phyloP scores from a whole-genome alignment of 2,797 vertebrate genomes.

The Lithobates sylvaticus region DNA sequence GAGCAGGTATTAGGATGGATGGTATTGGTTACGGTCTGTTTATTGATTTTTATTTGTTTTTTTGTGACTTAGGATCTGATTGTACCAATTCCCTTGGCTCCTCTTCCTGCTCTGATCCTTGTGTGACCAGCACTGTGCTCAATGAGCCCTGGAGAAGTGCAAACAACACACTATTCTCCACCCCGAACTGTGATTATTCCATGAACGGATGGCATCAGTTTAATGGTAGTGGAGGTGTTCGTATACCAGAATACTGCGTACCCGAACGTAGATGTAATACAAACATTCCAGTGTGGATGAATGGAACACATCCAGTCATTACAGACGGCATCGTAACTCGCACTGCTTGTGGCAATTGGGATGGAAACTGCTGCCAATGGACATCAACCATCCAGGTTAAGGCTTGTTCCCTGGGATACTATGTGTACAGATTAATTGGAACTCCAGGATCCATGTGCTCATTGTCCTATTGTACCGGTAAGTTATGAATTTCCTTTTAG shows the following conservation, averaged over 20 bases:
- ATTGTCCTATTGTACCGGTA: conserved; percentile 67
- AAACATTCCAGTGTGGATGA: conserved; percentile 66
- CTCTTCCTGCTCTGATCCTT: conserved; percentile 63
- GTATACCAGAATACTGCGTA: conserved; percentile 65
- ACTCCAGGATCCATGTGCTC: conserved; percentile 44
- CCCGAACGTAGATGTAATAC: conserved; percentile 52
- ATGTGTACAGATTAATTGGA: conserved; percentile 20
- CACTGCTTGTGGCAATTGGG: conserved; percentile 64
- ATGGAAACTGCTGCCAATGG: conserved; percentile 64
- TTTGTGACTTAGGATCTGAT: conserved; percentile 54
- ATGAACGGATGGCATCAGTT: conserved; percentile 68
- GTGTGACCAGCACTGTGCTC: too few species aligned
- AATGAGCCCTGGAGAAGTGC: conserved; percentile 64
- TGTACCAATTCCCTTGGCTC: conserved; percentile 1
- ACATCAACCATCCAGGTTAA: neutral
- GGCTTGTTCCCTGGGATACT: conserved; percentile 64
- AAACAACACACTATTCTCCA: conserved; percentile 14
- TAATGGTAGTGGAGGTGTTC: conserved; percentile 59
- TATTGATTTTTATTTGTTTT: too few species aligned
- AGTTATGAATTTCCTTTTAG: neutral
- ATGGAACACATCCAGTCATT: conserved; percentile 59
- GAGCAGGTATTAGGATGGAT: too few species aligned
- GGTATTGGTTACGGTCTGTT: too few species aligned
- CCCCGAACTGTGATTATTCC: conserved; percentile 29
- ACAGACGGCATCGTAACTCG: conserved; percentile 60